Conservation (phyloP, 2,113 vertebrate species). For the Vulpes lagopus region DNA sequence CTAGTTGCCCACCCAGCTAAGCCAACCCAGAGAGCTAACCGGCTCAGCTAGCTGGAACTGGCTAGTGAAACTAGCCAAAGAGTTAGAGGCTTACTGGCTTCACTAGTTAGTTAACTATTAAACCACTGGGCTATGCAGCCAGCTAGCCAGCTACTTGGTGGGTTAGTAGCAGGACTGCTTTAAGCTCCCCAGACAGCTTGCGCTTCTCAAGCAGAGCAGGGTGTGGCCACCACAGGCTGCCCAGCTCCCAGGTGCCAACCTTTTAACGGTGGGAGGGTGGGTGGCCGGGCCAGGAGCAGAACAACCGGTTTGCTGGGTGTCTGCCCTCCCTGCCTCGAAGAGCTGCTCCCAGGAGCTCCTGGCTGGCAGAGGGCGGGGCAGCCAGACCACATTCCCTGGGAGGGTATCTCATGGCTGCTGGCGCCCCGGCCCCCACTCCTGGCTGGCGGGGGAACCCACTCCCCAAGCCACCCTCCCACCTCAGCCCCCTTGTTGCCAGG, state of each 20-base stretch:
- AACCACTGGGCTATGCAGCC: not conserved
- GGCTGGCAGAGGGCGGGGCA: conserved; percentile 46
- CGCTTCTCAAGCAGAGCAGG: not conserved
- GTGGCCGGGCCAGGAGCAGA: conserved; percentile 42
- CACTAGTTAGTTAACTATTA: not conserved
- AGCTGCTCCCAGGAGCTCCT: not conserved
- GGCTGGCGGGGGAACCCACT: conserved; percentile 14
- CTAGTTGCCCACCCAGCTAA: not conserved
- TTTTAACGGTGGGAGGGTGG: conserved; percentile 1
- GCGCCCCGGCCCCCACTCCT: conserved; percentile 48
- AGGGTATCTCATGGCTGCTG: conserved; percentile 80
- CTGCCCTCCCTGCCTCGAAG: not conserved
- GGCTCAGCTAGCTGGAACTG: not conserved
- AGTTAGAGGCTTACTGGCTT: not conserved
- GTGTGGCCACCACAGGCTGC: conserved; percentile 38
- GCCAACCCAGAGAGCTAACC: not conserved
- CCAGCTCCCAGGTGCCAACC: not conserved
- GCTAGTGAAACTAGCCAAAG: not conserved
- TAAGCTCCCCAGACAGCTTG: not conserved
- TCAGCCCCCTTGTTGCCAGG: not conserved
- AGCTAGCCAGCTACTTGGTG: not conserved
- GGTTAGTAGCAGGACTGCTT: not conserved
- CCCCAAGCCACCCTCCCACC: not conserved
- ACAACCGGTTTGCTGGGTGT: conserved; percentile 79
- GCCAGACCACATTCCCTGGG: conserved; percentile 76